Percentiles rank a stretch among this genome's conserved stretches.
phyloP scores from a whole-genome alignment of 2,888 invertebrate genomes.

The Cremastinae sp. region DNA sequence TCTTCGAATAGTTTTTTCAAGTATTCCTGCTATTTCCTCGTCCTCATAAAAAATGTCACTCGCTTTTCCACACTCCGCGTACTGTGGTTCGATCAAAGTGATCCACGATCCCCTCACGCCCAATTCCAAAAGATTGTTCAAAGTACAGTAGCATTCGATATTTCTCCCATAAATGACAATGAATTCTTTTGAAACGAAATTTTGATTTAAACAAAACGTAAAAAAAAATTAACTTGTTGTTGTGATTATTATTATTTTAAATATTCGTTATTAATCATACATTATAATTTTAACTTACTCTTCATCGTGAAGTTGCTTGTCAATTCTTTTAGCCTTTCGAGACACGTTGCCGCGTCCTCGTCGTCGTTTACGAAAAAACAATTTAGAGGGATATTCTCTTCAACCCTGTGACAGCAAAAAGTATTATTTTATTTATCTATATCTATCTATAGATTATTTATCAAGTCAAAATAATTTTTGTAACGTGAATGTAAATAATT shows the following conservation, averaged over 20 bases:
- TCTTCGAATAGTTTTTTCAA: slow-evolving; percentile 78
- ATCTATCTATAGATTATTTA: neutral
- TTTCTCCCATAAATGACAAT: slow-evolving; percentile 86
- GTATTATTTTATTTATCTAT: neutral
- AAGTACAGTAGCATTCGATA: slow-evolving; percentile 85
- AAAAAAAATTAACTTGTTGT: too few relatives aligned
- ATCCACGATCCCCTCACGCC: slow-evolving; percentile 83
- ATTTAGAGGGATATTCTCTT: slow-evolving; percentile 81
- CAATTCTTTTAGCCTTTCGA: slow-evolving; percentile 68
- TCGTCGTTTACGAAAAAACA: slow-evolving; percentile 84
- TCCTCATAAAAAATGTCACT: slow-evolving; percentile 74
- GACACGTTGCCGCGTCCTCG: slow-evolving; percentile 80
- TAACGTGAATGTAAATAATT: neutral
- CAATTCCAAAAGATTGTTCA: slow-evolving; percentile 84
- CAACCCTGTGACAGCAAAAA: slow-evolving; percentile 44
- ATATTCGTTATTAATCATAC: too few relatives aligned
- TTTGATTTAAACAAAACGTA: neutral
- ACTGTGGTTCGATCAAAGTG: slow-evolving; percentile 83
- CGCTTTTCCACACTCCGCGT: slow-evolving; percentile 64
- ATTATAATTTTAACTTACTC: too few relatives aligned
- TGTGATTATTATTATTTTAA: too few relatives aligned
- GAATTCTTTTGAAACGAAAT: slow-evolving; percentile 58
- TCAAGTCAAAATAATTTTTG: slow-evolving; percentile 72
- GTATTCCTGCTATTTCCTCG: slow-evolving; percentile 81
- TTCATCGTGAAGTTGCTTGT: slow-evolving; percentile 61